Conservation (phyloP, 2,113 vertebrate genomes). For the Manacus vitellinus region DNA sequence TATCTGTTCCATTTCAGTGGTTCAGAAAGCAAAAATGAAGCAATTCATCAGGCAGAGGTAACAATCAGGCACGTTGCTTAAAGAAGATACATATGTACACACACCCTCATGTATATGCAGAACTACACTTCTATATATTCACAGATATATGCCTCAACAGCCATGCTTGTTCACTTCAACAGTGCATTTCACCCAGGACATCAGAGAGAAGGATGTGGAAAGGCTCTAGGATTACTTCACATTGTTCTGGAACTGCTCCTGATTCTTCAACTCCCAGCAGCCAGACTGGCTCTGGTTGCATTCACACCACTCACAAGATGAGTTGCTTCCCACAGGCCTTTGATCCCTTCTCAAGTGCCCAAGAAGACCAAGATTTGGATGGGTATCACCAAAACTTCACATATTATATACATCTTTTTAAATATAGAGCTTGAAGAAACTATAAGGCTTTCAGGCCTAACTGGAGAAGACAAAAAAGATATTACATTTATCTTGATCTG, state of each 20-base stretch:
- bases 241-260: background rate
- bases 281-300: background rate
- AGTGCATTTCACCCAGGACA: background rate
- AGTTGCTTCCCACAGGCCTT: background rate
- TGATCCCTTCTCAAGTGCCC: background rate
- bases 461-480: background rate
- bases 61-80: background rate
- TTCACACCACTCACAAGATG: background rate
- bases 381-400: background rate
- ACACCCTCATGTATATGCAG: background rate
- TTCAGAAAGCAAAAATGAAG: background rate
- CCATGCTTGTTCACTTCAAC: background rate
- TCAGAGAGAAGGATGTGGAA: background rate
- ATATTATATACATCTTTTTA: background rate
- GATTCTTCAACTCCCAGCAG: background rate
- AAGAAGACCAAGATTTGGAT: background rate
- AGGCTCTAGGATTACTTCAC: background rate
- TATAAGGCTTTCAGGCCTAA: background rate
- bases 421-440: background rate
- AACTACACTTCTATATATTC: background rate
- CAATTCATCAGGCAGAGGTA: background rate
- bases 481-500: background rate
- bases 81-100: background rate
- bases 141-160: background rate
- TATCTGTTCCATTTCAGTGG: background rate